Evolutionary conservation across 1,140 invertebrate genomes (phyloP).

Genomic region (Hyposmocoma kahamanoa): DNA sequence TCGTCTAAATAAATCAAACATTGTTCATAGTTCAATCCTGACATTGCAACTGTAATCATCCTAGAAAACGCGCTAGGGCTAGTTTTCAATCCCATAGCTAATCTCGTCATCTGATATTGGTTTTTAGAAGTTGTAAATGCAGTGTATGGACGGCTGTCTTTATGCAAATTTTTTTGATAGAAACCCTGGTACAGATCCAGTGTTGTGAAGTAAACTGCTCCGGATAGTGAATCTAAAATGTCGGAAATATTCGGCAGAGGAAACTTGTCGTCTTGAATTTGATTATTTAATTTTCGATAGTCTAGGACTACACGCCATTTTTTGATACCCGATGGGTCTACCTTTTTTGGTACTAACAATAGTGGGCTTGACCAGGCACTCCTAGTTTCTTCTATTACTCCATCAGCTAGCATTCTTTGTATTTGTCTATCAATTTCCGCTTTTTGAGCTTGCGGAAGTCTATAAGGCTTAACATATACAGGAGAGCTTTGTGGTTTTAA

Average conservation of each 20-base stretch:
- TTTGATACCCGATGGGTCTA: neutral
- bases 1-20: constrained; percentile 59
- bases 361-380: neutral
- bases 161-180: constrained; percentile 66
- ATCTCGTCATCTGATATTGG: constrained; percentile 39
- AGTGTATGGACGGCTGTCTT: constrained; percentile 39
- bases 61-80: constrained; percentile 30
- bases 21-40: constrained; percentile 27
- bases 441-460: neutral
- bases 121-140: constrained; percentile 45
- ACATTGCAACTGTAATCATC: constrained; percentile 48
- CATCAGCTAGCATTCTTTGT: neutral
- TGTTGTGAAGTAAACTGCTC: constrained; percentile 63
- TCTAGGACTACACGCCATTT: neutral
- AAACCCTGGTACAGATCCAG: constrained; percentile 71
- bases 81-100: constrained; percentile 58
- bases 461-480: neutral
- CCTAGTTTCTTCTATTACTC: neutral
- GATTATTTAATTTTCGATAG: neutral
- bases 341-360: constrained; percentile 2
- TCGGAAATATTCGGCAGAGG: neutral
- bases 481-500: neutral
- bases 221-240: constrained; percentile 21
- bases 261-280: constrained; percentile 2
- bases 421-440: constrained; percentile 1